Base-by-base conservation (phyloP, 2,113 vertebrate genomes). In the Arenaria interpres region DNA sequence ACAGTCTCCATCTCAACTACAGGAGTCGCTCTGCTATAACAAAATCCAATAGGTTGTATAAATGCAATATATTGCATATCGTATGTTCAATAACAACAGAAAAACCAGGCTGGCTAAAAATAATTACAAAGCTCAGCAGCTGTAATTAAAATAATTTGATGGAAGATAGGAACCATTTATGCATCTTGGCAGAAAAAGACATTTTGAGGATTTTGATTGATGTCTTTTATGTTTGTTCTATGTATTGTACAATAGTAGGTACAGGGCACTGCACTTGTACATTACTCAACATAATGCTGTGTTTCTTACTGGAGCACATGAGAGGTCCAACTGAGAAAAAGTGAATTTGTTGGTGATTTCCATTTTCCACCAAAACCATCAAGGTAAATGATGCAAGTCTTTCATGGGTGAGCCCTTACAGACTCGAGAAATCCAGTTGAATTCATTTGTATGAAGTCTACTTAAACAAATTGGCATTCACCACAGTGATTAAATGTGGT, bases 71-170 rank as follows among this genome's bases (percentile, higher is more conserved):
- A 87, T 94, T 71, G 76, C 71, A 86, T 95, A 96, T 94, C 74
- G 8, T 95, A 96, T 84, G 71, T 96, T 97, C 88, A 95, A 92
- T 96, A 97, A 96, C 80, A 95, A 94, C 91, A 96, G 94, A 92
- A 92, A 91, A 97, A 87, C 62, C 96, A 97, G 93, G 63, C 87
- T 94, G 90, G 88, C 95, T 96, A 95, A 89, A 96, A 96, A 97
- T 98, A 97, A 97, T 98, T 95, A 89, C 86, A 93, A 96, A 98
- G 95, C 97, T 97, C 97, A 98, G 97, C 96, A 97, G 92, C 97
- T 97, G 85, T 98, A 97, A 98, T 98, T 98, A 98, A 98, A 98
- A 97, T 97, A 97, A 98, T 98, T 97, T 97, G 97, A 97, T 98
- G 97, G 95, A 94, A 97, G 97, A 98, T 98, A 98, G 96, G 96